Evolutionary conservation across 2,888 invertebrate species (phyloP), one percentile per base, ranked within the genome.

Genomic region (Tetragnatha montana): DNA sequence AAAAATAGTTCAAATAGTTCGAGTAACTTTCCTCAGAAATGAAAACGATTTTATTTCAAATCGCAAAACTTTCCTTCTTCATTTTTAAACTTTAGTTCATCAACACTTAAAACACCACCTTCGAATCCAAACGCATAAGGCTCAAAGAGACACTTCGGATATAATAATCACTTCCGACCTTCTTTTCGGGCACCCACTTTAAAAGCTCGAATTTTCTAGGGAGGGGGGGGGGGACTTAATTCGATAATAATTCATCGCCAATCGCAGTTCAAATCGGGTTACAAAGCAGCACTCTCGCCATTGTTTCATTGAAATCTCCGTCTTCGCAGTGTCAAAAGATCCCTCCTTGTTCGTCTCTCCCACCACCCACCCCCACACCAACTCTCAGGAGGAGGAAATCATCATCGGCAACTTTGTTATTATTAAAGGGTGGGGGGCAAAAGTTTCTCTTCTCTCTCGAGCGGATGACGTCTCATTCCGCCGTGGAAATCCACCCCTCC

Each of bases 391-490:
- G 80, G 83, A 90, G 81, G 81, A 85, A 85, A 89, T 89, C 89
- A 89, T 89, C 89, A 85, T 85, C 81, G 82, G 35, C 89, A 89
- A 89, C 89, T 89, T 89, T 89, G 89, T 89, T 89, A 89, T 89
- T 89, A 89, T 89, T 89, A 89, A 89, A 89, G 81, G 89, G 83
- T 80, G 80, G 73, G 78, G 68, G 78, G 78, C 76, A 78, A 81
- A 73, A 73, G 81, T 70, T 71, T 80, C 80, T 60, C 71, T 60
- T 68, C 85, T 85, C 85, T 76, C 82, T 83, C 76, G 78, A 89
- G 84, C 84, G 84, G 80, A 89, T 85, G 88, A 88, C 73, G 88
- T 88, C 88, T 88, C 88, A 88, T 88, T 88, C 82, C 79, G 70
- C 71, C 1, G 35, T 4, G 35, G 81, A 80, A 84, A 81, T 78